Percentiles rank a stretch among this genome's conserved stretches.
Conservation (phyloP, 2,888 invertebrate genomes). For the Dione vanillae region DNA sequence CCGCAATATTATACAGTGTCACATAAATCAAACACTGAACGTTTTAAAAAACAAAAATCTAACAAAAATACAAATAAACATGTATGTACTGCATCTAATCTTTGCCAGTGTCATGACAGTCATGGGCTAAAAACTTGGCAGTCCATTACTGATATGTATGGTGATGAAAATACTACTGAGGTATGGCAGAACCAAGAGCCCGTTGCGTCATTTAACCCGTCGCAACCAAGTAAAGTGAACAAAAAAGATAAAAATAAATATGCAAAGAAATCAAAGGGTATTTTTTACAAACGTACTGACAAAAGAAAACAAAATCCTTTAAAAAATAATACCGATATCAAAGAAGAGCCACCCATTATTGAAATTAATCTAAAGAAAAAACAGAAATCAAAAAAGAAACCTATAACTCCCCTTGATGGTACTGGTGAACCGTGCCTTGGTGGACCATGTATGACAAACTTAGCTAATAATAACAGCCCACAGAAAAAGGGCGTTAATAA, state of each 20-base stretch:
- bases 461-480: not conserved
- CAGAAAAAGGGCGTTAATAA: not conserved
- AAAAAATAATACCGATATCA: not conserved
- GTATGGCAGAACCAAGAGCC: slow-evolving; percentile 36
- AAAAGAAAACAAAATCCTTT: not conserved
- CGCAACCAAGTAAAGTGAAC: not conserved
- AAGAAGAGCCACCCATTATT: slow-evolving; percentile 11
- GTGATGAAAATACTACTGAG: slow-evolving; percentile 43
- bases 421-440: slow-evolving; percentile 33
- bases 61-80: slow-evolving; percentile 29
- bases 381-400: slow-evolving; percentile 7
- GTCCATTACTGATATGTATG: slow-evolving; percentile 45
- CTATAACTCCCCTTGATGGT: slow-evolving; percentile 18
- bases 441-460: slow-evolving; percentile 26
- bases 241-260: slow-evolving; percentile 13
- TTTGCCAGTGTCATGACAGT: slow-evolving; percentile 30
- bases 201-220: not conserved
- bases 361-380: slow-evolving; percentile 22
- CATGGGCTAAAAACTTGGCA: slow-evolving; percentile 40
- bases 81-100: slow-evolving; percentile 14
- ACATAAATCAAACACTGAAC: slow-evolving; percentile 10
- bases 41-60: slow-evolving; percentile 4
- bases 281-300: slow-evolving; percentile 17
- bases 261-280: slow-evolving; percentile 28
- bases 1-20: slow-evolving; percentile 6